A percentile compares a stretch with the other conserved stretches of the same genome.
Evolutionary conservation across 2,797 vertebrate genomes (phyloP).

Genomic region (Sebastes dallii): DNA sequence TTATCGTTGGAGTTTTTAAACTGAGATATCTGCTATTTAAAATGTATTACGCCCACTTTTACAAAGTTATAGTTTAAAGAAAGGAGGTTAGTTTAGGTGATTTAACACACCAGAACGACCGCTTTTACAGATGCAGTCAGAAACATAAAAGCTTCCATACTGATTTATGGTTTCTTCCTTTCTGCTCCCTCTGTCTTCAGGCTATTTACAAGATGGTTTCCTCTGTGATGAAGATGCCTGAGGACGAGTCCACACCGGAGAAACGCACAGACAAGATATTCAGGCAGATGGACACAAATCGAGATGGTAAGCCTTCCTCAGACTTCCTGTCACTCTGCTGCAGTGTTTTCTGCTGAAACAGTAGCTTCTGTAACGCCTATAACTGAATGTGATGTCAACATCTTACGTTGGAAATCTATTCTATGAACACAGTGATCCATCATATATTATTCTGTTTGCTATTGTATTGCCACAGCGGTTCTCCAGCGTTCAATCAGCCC

Average conservation of each 20-base stretch:
- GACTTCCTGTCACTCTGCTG: not conserved
- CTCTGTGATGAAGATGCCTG: constrained; percentile 99
- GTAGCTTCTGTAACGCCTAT: not conserved
- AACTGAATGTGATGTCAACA: not conserved
- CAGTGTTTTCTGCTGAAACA: not conserved
- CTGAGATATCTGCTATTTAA: not conserved
- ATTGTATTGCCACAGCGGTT: not conserved
- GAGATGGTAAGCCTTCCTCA: constrained; percentile 85
- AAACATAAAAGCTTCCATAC: not conserved
- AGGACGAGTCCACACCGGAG: constrained; percentile 97
- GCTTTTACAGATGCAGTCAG: not conserved
- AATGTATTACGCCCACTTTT: not conserved
- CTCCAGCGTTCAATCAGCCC: not conserved
- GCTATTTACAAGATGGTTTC: constrained; percentile 99
- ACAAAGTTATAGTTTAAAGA: not conserved
- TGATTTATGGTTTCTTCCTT: not conserved
- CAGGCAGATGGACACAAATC: constrained; percentile 98
- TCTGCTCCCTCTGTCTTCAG: constrained; percentile 69
- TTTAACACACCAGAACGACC: not conserved
- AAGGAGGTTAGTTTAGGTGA: not conserved
- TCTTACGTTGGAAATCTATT: not conserved
- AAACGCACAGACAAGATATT: constrained; percentile 99
- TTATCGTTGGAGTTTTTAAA: not conserved
- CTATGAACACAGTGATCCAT: not conserved
- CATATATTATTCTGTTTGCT: not conserved